phyloP scores from a whole-genome alignment of 2,888 invertebrate genomes.

The Beris morrisii region DNA sequence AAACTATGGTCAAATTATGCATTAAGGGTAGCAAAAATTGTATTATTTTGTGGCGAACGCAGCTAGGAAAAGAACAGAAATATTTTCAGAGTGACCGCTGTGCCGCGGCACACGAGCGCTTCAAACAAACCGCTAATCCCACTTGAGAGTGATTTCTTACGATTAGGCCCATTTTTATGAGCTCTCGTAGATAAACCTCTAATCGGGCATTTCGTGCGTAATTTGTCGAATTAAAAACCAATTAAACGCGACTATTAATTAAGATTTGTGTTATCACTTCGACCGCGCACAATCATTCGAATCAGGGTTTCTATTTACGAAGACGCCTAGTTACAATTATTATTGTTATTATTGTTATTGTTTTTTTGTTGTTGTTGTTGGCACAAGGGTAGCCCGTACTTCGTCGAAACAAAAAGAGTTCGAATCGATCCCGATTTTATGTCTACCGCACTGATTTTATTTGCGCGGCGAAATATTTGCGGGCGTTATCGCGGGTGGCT shows the following conservation, averaged over 20 bases:
- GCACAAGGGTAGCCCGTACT: conserved; percentile 8
- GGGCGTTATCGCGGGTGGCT: conserved; percentile 17
- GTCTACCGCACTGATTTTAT: conserved; percentile 12
- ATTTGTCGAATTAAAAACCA: conserved; percentile 31
- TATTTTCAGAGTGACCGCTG: no score
- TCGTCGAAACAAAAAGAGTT: conserved; percentile 15
- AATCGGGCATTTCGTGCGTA: conserved; percentile 22
- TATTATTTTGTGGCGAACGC: no score
- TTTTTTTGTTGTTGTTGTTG: conserved; percentile 10
- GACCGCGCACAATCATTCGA: conserved; percentile 3
- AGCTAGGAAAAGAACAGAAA: no score
- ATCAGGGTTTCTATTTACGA: conserved; percentile 1
- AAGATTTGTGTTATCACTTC: conserved; percentile 30
- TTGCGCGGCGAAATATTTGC: neutral
- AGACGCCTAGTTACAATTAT: conserved; percentile 23
- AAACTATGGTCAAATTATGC: no score
- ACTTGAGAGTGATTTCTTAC: conserved; percentile 11
- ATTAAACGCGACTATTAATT: conserved; percentile 30
- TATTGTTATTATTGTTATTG: conserved; percentile 15
- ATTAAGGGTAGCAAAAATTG: no score
- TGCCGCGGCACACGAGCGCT: neutral
- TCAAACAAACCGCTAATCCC: conserved; percentile 14
- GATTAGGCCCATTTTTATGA: conserved; percentile 30
- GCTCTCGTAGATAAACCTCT: conserved; percentile 24
- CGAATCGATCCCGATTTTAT: conserved; percentile 7